phyloP scores from a whole-genome alignment of 1,140 invertebrate species.

The Dendroctonus valens region DNA sequence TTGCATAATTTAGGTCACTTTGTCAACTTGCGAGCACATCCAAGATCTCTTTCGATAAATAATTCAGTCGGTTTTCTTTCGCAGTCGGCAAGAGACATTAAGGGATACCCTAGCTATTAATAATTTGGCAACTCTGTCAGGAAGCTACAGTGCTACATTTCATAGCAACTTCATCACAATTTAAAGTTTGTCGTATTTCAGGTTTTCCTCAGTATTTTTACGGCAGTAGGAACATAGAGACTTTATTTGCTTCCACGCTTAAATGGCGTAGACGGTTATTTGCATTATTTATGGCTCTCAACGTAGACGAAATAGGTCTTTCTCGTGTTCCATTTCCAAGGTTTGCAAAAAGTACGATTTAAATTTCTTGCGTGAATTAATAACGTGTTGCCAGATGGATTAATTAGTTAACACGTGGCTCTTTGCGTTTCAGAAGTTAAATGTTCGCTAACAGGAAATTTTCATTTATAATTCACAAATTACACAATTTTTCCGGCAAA shows the following conservation, averaged over 20 bases:
- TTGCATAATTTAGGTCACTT: neutral
- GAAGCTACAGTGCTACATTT: constrained; percentile 12
- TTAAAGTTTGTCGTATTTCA: constrained; percentile 15
- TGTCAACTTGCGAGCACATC: neutral
- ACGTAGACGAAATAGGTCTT: constrained; percentile 1
- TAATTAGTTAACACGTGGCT: no score
- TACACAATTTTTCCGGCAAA: no score
- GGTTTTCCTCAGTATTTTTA: constrained; percentile 8
- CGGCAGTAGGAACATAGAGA: constrained; percentile 1
- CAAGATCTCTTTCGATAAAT: constrained; percentile 7
- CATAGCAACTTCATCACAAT: constrained; percentile 18
- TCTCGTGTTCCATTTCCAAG: constrained; percentile 2
- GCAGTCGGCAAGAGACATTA: constrained; percentile 7
- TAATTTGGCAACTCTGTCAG: constrained; percentile 24
- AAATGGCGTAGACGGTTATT: constrained; percentile 13
- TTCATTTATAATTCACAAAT: no score
- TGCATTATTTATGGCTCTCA: constrained; percentile 12
- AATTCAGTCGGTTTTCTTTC: constrained; percentile 15
- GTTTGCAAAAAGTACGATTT: no score
- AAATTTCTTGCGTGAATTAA: no score
- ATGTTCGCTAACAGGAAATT: no score
- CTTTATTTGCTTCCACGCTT: constrained; percentile 8
- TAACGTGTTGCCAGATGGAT: no score
- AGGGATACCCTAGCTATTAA: constrained; percentile 17
- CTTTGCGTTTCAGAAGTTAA: no score